phyloP scores from a whole-genome alignment of 2,888 invertebrate species.

The Ischnura elegans region DNA sequence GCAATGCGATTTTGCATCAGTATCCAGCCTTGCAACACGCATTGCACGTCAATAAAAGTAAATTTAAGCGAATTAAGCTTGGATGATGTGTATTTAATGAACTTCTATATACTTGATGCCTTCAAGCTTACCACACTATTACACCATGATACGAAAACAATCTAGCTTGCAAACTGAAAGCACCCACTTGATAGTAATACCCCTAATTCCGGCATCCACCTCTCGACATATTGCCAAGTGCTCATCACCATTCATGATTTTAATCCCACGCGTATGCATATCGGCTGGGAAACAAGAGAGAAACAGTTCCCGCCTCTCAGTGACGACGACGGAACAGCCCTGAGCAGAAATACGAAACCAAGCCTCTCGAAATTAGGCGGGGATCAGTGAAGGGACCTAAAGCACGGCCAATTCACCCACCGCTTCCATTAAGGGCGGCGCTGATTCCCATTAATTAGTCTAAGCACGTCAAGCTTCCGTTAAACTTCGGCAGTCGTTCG shows the following conservation, averaged over 20 bases:
- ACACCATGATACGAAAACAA: no score
- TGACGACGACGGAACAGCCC: background rate
- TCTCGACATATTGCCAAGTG: background rate
- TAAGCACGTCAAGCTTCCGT: background rate
- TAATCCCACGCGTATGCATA: background rate
- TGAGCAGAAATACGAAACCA: background rate
- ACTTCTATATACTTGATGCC: no score
- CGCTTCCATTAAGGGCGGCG: background rate
- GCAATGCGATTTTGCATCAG: no score
- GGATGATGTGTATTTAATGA: no score
- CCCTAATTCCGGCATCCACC: no score
- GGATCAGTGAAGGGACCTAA: background rate
- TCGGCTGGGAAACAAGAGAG: background rate
- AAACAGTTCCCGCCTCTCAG: background rate
- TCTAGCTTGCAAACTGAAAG: no score
- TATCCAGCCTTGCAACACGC: no score
- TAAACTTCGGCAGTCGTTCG: background rate
- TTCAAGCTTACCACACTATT: no score
- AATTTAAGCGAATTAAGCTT: no score
- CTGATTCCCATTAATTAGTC: slow-evolving; percentile 13
- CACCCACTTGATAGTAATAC: no score
- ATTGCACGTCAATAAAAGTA: no score
- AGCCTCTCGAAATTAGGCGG: background rate
- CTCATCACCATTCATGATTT: background rate
- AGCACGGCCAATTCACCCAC: background rate